Evolutionary conservation across 2,888 invertebrate genomes (phyloP).

Genomic region (Trissolcus brochymenae): DNA sequence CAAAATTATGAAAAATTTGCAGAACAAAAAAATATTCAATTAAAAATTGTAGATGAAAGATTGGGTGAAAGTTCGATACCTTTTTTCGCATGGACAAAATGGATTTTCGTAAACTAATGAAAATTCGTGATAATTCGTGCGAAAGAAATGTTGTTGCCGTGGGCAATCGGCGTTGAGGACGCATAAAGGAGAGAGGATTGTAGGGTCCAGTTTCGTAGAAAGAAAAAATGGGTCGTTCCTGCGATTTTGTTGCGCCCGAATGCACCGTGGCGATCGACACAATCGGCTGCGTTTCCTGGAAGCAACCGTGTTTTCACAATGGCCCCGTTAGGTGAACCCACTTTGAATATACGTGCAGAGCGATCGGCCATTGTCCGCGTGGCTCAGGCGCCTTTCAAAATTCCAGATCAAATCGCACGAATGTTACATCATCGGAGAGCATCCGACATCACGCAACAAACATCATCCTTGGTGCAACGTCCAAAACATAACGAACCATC

Average conservation of each 20-base stretch:
- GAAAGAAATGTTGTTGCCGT: conserved; percentile 31
- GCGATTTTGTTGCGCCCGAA: conserved; percentile 58
- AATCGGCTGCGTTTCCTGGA: conserved; percentile 66
- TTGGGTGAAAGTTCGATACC: too few relatives aligned
- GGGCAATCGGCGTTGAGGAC: conserved; percentile 17
- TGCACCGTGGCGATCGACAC: conserved; percentile 53
- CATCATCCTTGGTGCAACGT: conserved; percentile 30
- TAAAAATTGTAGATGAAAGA: too few relatives aligned
- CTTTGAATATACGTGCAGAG: conserved; percentile 73
- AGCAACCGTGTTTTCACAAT: conserved; percentile 69
- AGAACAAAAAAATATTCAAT: too few relatives aligned
- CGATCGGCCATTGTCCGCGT: conserved; percentile 72
- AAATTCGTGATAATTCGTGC: conserved; percentile 49
- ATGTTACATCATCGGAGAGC: conserved; percentile 65
- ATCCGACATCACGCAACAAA: conserved; percentile 60
- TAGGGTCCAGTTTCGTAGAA: conserved; percentile 53
- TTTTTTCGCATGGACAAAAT: too few relatives aligned
- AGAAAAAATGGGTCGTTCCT: conserved; percentile 51
- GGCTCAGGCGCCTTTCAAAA: conserved; percentile 58
- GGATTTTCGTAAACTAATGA: conserved; percentile 14
- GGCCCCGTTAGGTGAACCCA: conserved; percentile 71
- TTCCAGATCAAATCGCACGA: conserved; percentile 68
- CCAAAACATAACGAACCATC: conserved; percentile 19
- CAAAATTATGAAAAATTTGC: too few relatives aligned
- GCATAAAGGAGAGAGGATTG: conserved; percentile 48